These are phyloP conservation scores for Acridotheres tristis DNA, from an alignment of 2,797 vertebrate genomes.

Conservation along the genomic window DNA sequence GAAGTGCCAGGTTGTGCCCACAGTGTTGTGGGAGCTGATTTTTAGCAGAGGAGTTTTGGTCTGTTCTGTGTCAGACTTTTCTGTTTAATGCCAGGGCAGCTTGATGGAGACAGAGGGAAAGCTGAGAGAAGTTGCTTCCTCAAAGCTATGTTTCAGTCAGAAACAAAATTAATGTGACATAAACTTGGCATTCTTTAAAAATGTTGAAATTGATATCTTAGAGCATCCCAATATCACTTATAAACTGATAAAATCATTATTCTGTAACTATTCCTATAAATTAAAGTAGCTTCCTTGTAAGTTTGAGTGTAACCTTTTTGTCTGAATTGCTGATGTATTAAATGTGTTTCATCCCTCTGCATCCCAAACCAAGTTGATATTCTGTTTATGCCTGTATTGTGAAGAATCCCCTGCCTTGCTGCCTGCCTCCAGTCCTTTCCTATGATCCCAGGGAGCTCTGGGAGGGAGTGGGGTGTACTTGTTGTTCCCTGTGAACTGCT, in stretches of 20 bases:
- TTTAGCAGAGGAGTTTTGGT: fast-evolving
- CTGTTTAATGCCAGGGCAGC: not conserved
- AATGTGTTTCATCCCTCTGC: not conserved
- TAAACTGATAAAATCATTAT: not conserved
- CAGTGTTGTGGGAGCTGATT: not conserved
- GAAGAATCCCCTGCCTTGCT: not conserved
- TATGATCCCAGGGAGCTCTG: fast-evolving
- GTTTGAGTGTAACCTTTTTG: not conserved
- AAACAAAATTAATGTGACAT: not conserved
- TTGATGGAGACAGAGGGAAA: not conserved
- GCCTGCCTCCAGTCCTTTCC: not conserved
- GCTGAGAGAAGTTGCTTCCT: not conserved
- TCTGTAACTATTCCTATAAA: not conserved
- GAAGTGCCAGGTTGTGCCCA: not conserved
- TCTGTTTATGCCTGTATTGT: not conserved
- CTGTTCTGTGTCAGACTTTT: not conserved
- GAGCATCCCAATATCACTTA: not conserved
- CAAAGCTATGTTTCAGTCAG: not conserved
- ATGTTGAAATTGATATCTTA: not conserved
- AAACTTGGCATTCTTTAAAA: not conserved
- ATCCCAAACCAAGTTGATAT: not conserved
- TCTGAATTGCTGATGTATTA: not conserved
- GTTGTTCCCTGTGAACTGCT: not conserved
- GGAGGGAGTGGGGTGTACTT: not conserved
- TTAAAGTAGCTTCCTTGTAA: not conserved